These are phyloP conservation scores for Rhineura floridana DNA, from an alignment of 2,113 vertebrate species.

Conservation along the genomic window DNA sequence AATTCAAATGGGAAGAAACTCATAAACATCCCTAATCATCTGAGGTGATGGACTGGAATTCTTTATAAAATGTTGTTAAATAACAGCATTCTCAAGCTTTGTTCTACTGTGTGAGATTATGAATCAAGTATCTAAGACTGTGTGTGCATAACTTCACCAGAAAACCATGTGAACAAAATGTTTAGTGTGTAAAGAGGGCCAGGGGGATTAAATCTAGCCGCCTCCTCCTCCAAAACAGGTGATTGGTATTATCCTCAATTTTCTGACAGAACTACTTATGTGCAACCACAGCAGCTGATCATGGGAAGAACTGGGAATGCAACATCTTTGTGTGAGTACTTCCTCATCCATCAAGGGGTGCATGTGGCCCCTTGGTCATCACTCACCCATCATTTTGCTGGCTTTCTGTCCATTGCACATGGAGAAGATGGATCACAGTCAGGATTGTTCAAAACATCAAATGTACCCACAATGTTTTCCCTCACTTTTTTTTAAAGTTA, in stretches of 20 bases:
- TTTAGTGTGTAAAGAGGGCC: not conserved
- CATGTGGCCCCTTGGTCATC: not conserved
- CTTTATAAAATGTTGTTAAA: not conserved
- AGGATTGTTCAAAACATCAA: not conserved
- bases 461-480: too few species aligned
- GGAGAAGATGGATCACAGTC: not conserved
- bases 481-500: not conserved
- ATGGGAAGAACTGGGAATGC: not conserved
- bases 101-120: not conserved
- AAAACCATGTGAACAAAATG: not conserved
- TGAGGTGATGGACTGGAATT: too few species aligned
- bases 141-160: not conserved
- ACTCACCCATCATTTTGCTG: not conserved
- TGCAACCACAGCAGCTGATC: not conserved
- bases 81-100: not conserved
- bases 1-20: not conserved
- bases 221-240: not conserved
- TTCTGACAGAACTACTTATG: not conserved
- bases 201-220: not conserved
- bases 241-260: not conserved
- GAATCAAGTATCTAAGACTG: not conserved
- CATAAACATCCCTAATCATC: not conserved
- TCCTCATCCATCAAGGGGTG: not conserved
- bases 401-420: not conserved
- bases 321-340: not conserved